Evolutionary conservation across 2,888 invertebrate species (phyloP).

Genomic region (Xestia c-nigrum): DNA sequence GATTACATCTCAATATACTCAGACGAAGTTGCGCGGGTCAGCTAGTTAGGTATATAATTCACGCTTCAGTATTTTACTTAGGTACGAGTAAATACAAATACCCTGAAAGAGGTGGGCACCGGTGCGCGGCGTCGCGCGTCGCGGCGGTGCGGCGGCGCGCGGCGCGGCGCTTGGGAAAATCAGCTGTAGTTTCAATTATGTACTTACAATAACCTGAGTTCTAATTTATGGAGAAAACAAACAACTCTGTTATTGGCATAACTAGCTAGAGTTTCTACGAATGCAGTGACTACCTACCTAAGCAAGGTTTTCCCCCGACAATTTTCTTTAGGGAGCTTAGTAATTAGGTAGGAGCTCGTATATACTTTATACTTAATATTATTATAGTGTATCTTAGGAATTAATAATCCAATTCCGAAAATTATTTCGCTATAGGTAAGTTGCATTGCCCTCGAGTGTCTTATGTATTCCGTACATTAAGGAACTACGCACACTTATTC

Average conservation of each 20-base stretch:
- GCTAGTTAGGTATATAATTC: background rate
- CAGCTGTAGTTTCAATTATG: background rate
- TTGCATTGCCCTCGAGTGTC: too few species aligned
- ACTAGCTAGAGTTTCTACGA: constrained; percentile 12
- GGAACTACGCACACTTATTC: too few species aligned
- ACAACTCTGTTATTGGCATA: background rate
- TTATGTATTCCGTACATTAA: too few species aligned
- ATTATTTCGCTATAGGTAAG: too few species aligned
- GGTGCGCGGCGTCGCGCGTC: background rate
- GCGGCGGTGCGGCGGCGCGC: background rate
- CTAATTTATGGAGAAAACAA: background rate
- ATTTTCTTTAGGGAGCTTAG: background rate
- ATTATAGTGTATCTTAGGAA: too few species aligned
- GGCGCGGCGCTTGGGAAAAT: background rate
- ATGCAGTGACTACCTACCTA: background rate
- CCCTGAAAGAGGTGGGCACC: background rate
- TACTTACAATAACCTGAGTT: background rate
- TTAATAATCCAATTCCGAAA: too few species aligned
- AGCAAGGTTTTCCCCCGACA: constrained; percentile 7
- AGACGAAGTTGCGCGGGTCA: too few species aligned
- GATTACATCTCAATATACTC: too few species aligned
- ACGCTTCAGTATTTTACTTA: too few species aligned
- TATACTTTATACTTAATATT: too few species aligned
- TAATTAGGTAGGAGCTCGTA: background rate
- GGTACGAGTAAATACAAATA: background rate